These are phyloP conservation scores for Oryzias melastigma DNA, from an alignment of 2,113 vertebrate species.

Conservation along the genomic window DNA sequence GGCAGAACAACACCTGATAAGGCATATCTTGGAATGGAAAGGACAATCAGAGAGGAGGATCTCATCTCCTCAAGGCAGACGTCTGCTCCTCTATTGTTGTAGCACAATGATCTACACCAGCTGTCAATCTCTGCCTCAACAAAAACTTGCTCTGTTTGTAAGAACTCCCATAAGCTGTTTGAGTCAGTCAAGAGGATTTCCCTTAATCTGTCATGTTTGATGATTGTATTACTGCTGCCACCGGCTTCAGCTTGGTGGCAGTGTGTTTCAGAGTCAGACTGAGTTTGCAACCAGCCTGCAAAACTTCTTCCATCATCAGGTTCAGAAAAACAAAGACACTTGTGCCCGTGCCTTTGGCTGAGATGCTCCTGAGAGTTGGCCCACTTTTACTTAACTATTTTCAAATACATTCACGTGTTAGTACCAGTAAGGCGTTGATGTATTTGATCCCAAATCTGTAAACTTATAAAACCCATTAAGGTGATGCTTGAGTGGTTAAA, in stretches of 20 bases:
- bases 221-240: constrained; percentile 32
- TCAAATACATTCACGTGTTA: constrained; percentile 2
- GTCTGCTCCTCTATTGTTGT: constrained; percentile 13
- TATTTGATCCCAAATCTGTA: neutral
- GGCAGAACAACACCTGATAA: constrained; percentile 2
- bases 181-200: constrained; percentile 38
- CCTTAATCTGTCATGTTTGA: constrained; percentile 26
- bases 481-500: neutral
- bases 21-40: neutral
- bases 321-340: constrained; percentile 6
- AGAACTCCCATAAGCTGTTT: constrained; percentile 24
- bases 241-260: constrained; percentile 17
- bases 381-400: constrained; percentile 4
- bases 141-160: constrained; percentile 8
- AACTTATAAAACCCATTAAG: constrained; percentile 7
- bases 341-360: neutral
- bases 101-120: constrained; percentile 10
- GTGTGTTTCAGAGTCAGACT: constrained; percentile 5
- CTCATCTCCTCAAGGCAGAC: constrained; percentile 12
- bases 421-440: constrained; percentile 1
- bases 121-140: constrained; percentile 22
- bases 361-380: neutral
- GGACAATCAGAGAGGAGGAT: neutral
- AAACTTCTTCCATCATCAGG: constrained; percentile 2
- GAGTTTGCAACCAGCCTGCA: constrained; percentile 1